These are phyloP conservation scores for Oophaga pumilio DNA, from an alignment of 2,113 vertebrate genomes.

Conservation along the genomic window DNA sequence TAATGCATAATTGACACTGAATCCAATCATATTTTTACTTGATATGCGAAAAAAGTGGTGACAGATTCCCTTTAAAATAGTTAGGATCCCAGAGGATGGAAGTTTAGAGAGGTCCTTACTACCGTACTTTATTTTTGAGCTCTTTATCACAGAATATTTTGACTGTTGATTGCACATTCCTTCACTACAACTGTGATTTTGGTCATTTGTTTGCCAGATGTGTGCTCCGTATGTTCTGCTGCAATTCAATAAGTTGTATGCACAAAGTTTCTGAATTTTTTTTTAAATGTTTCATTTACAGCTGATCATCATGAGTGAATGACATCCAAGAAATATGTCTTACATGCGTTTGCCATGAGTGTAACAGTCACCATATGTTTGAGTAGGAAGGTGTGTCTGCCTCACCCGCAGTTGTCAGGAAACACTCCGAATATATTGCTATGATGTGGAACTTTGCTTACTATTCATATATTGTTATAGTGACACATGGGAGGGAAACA, in stretches of 20 bases:
- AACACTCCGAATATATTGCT: background rate
- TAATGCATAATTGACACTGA: too few species aligned
- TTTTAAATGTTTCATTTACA: background rate
- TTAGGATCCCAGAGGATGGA: background rate
- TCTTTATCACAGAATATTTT: background rate
- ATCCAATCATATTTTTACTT: too few species aligned
- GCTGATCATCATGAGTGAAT: background rate
- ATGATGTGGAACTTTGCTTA: background rate
- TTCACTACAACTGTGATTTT: background rate
- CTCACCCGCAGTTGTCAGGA: constrained; percentile 21
- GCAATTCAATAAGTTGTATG: background rate
- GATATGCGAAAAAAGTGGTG: too few species aligned
- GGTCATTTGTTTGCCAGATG: background rate
- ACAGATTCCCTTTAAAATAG: too few species aligned
- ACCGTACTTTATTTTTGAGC: background rate
- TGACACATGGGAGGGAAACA: too few species aligned
- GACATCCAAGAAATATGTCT: background rate
- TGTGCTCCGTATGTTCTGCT: background rate
- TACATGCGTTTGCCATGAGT: background rate
- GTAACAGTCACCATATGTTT: constrained; percentile 45
- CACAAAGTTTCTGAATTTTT: background rate
- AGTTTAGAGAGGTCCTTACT: background rate
- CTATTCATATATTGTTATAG: background rate
- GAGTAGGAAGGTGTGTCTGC: constrained; percentile 33
- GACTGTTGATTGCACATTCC: background rate